Evolutionary conservation across 1,140 invertebrate species (phyloP).

Genomic region (Ceratosolen solmsi): DNA sequence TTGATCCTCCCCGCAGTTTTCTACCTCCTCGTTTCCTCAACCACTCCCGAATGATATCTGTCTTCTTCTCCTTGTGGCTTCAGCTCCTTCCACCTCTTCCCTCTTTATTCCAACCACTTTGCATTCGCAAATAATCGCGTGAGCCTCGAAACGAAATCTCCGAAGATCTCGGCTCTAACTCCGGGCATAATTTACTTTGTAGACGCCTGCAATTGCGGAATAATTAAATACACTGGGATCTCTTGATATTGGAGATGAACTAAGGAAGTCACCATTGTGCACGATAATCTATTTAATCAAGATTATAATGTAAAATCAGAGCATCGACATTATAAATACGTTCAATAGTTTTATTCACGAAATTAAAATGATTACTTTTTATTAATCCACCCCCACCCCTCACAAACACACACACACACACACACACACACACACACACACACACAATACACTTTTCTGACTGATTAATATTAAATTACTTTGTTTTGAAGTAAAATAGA

Average conservation of each 20-base stretch:
- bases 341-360: too few species aligned
- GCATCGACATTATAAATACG: too few species aligned
- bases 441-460: too few species aligned
- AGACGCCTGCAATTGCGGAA: not conserved
- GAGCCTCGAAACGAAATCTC: not conserved
- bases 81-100: slow-evolving; percentile 27
- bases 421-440: too few species aligned
- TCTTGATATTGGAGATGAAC: not conserved
- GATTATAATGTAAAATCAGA: too few species aligned
- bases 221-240: not conserved
- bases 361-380: too few species aligned
- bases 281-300: too few species aligned
- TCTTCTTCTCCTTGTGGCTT: not conserved
- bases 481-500: too few species aligned
- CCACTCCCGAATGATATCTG: slow-evolving; percentile 10
- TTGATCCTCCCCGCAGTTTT: slow-evolving; percentile 56
- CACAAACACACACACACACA: too few species aligned
- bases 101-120: slow-evolving; percentile 30
- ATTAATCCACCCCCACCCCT: too few species aligned
- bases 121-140: slow-evolving; percentile 37
- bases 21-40: not conserved
- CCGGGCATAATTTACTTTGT: not conserved
- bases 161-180: not conserved
- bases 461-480: too few species aligned
- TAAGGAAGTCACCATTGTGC: not conserved